Base-by-base conservation (phyloP, 2,888 invertebrate species). In the Amaurobius ferox region DNA sequence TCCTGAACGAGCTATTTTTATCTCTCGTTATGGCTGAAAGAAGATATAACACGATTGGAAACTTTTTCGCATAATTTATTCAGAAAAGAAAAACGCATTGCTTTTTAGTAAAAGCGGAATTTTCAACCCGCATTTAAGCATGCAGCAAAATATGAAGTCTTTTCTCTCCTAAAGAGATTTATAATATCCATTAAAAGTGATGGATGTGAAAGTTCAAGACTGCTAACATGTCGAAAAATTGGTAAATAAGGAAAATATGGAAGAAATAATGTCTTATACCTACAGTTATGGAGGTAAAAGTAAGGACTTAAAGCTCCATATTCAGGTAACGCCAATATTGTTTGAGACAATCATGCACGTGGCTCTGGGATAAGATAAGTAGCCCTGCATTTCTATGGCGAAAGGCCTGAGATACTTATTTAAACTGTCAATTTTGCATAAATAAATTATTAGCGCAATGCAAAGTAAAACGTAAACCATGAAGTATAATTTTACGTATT, bases 171-270 rank as follows among this genome's bases (percentile, higher is more conserved):
- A 5, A 6, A 55, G 16, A 55, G 55, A 55, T 55, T 55, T 55
- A 55, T 55, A 55, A 55, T 55, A 55, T 19, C 55, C 55, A 55
- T 55, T 55, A 55, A 55, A 11, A 23, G 55, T 55, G 55, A 55
- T 55, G 19, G 55, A 55, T 55, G 55, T 23, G 55, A 55, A 55
- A 3, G 7, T 23, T 55, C 55, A 23, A 23, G 55, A 55, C 19
- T 1, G 2, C 1, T 55, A 19, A 55, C 44, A 16, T 55, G 55
- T 55, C 23, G 3, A 55, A 55, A 55, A 55, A 55, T 23, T 23
- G 2, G 2, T 23, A 55, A 23, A 23, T 23, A 55, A 55, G 23
- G 19, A 55, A 23, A 44, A 44, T n/a, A n/a, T n/a, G n/a, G n/a
- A n/a, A n/a, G n/a, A n/a, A n/a, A n/a, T n/a, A n/a, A n/a, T n/a